Percentiles rank a stretch among this genome's conserved stretches.
phyloP scores from a whole-genome alignment of 2,113 vertebrate genomes.

The Galeopterus variegatus region DNA sequence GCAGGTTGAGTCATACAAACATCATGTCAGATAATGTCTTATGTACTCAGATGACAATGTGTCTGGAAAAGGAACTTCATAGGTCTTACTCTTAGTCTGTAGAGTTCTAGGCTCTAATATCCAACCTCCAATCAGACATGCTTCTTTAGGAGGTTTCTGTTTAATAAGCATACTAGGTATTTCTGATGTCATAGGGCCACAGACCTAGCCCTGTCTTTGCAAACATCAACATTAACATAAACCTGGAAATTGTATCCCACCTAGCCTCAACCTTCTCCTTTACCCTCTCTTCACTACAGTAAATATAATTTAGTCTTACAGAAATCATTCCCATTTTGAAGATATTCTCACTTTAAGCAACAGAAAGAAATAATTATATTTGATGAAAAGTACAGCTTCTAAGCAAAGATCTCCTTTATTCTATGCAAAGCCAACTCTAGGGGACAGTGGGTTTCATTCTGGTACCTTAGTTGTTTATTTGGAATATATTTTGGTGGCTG shows the following conservation, averaged over 20 bases:
- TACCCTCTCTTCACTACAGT: constrained; percentile 62
- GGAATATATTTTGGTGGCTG: no score
- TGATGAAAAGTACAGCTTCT: constrained; percentile 71
- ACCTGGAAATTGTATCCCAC: not conserved
- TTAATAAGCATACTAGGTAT: not conserved
- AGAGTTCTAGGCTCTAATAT: not conserved
- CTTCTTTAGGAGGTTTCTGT: not conserved
- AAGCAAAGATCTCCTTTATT: constrained; percentile 15
- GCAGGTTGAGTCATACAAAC: not conserved
- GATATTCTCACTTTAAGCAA: constrained; percentile 68
- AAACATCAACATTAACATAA: not conserved
- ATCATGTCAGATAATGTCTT: not conserved
- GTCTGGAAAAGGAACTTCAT: not conserved
- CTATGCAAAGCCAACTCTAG: not conserved
- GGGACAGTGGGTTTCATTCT: not conserved
- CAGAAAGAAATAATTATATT: constrained; percentile 76
- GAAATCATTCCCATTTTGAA: constrained; percentile 62
- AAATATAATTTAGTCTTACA: constrained; percentile 78
- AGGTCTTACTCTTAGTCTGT: not conserved
- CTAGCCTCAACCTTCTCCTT: constrained; percentile 71
- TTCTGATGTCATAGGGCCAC: not conserved
- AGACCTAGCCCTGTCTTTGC: not conserved
- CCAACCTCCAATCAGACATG: not conserved
- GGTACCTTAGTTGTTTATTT: no score
- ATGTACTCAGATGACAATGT: not conserved